phyloP scores from a whole-genome alignment of 2,113 vertebrate species.

The Mustelus asterias region DNA sequence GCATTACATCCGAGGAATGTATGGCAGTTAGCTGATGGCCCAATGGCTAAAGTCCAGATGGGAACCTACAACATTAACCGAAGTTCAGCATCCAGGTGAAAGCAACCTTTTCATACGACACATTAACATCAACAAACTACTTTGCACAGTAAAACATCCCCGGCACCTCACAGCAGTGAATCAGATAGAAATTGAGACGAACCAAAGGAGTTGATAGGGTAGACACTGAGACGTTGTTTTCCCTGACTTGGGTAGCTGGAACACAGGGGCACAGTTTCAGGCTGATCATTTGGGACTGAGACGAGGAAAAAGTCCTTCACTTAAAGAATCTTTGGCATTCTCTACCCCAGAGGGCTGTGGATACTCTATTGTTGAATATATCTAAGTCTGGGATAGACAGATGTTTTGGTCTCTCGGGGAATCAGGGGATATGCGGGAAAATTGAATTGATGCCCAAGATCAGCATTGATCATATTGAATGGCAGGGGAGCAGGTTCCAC shows the following conservation, averaged over 20 bases:
- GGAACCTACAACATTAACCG: neutral
- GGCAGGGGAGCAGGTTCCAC: neutral
- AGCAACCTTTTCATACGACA: neutral
- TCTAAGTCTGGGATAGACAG: too few relatives aligned
- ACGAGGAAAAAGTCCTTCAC: too few relatives aligned
- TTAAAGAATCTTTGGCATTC: too few relatives aligned
- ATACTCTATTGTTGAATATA: too few relatives aligned
- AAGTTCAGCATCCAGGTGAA: neutral
- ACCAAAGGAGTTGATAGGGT: neutral
- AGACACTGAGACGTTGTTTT: too few relatives aligned
- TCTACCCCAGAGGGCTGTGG: too few relatives aligned
- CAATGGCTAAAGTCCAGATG: neutral
- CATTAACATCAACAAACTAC: neutral
- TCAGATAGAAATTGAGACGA: neutral
- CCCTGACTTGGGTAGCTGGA: too few relatives aligned
- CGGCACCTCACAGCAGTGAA: neutral
- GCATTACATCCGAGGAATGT: neutral
- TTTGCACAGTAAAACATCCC: neutral
- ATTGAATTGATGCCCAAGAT: neutral
- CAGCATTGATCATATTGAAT: neutral
- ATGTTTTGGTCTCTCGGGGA: too few relatives aligned
- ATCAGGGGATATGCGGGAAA: neutral
- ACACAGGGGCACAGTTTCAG: too few relatives aligned
- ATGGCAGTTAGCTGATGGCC: neutral
- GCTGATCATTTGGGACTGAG: too few relatives aligned